These are phyloP conservation scores for Bimastos eiseni DNA, from an alignment of 2,888 invertebrate genomes.

Conservation along the genomic window DNA sequence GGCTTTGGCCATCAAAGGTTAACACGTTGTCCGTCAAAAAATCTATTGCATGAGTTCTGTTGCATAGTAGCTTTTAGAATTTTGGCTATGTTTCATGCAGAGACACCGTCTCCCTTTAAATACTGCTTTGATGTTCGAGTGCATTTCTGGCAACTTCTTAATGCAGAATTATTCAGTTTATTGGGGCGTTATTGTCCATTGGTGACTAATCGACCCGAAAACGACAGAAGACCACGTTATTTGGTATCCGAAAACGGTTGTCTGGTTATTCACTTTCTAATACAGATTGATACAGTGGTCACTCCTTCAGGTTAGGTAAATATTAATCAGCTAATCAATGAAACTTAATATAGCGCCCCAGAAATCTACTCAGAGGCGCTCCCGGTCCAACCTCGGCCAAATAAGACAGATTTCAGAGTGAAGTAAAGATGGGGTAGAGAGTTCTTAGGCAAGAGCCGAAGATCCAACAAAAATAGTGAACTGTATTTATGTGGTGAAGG, in stretches of 20 bases:
- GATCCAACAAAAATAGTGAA: too few species aligned
- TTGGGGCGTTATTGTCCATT: background rate
- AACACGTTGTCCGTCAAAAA: background rate
- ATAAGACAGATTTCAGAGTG: too few species aligned
- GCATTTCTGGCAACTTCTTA: background rate
- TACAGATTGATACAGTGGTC: too few species aligned
- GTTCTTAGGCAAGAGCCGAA: too few species aligned
- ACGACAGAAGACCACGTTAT: background rate
- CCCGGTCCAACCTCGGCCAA: too few species aligned
- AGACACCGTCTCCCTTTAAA: constrained; percentile 3
- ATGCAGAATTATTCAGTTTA: background rate
- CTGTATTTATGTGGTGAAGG: background rate
- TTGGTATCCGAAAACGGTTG: background rate
- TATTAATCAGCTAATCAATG: too few species aligned
- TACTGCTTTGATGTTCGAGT: background rate
- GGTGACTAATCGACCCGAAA: background rate
- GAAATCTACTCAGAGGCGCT: too few species aligned
- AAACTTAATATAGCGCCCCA: too few species aligned
- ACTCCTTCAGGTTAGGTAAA: background rate
- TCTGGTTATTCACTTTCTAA: background rate
- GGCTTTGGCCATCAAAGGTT: background rate
- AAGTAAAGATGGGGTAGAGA: too few species aligned
- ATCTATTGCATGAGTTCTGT: background rate
- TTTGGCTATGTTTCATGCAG: background rate
- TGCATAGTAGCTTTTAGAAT: background rate